phyloP scores from a whole-genome alignment of 37 sponge, comb jelly and placozoan genomes.

The Cliona cf. orientalis region DNA sequence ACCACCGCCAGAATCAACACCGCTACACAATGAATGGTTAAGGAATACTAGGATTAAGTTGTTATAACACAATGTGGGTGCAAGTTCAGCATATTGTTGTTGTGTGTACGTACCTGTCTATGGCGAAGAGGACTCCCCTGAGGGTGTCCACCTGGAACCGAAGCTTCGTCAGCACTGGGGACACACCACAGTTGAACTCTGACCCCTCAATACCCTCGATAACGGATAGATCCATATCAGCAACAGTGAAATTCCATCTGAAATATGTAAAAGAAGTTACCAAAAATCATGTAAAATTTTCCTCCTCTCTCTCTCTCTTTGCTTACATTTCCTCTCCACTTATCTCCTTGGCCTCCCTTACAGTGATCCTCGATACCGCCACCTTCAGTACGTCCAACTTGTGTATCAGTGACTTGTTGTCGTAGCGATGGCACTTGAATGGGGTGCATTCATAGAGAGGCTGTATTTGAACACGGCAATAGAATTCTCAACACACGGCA shows the following conservation, averaged over 20 bases:
- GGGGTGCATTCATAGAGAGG: slow-evolving; percentile 46
- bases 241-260: slow-evolving; percentile 79
- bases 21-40: neutral
- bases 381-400: slow-evolving; percentile 27
- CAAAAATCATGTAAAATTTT: neutral
- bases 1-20: neutral
- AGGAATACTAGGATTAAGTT: neutral
- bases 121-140: slow-evolving; percentile 21
- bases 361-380: slow-evolving; percentile 12
- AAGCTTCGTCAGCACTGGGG: neutral
- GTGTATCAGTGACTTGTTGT: slow-evolving; percentile 26
- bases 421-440: slow-evolving; percentile 36
- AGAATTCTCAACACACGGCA: neutral
- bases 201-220: slow-evolving; percentile 34
- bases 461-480: neutral
- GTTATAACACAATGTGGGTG: too few relatives aligned
- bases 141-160: slow-evolving; percentile 29
- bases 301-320: neutral
- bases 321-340: slow-evolving; percentile 62
- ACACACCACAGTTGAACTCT: neutral
- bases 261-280: neutral
- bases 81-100: neutral
- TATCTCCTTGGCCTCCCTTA: slow-evolving; percentile 35
- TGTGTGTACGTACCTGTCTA: slow-evolving; percentile 12
- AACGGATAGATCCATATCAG: slow-evolving; percentile 29